Conservation (phyloP, 2,113 vertebrate species). For the Oryzias melastigma region DNA sequence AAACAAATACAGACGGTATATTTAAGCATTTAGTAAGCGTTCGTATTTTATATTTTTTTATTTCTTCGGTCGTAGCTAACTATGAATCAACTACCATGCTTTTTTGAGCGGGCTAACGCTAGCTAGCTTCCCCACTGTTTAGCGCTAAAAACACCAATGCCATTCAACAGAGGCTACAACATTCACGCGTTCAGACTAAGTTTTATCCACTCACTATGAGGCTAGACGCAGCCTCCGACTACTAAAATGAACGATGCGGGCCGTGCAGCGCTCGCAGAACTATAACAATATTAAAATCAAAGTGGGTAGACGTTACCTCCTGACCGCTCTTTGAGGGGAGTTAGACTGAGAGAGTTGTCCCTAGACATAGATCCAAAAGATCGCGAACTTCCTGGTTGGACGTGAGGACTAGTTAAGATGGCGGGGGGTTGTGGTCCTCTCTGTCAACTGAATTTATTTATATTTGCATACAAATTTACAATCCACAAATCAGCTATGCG, state of each 20-base stretch:
- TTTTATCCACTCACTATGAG: not conserved
- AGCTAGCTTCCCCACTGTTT: slow-evolving; percentile 30
- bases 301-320: slow-evolving; percentile 41
- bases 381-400: slow-evolving; percentile 46
- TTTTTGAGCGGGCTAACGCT: slow-evolving; percentile 32
- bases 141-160: slow-evolving; percentile 59
- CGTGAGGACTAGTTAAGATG: slow-evolving; percentile 56
- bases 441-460: not conserved
- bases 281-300: not conserved
- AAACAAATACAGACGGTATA: fast-evolving
- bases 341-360: slow-evolving; percentile 68
- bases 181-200: slow-evolving; percentile 13
- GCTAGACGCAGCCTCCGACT: too few relatives aligned
- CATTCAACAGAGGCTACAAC: slow-evolving; percentile 42
- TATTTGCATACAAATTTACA: too few relatives aligned
- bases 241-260: fast-evolving
- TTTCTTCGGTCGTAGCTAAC: not conserved
- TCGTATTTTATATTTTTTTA: fast-evolving
- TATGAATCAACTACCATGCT: not conserved
- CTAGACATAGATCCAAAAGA: slow-evolving; percentile 49
- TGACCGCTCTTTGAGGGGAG: slow-evolving; percentile 56
- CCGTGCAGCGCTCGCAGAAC: fast-evolving
- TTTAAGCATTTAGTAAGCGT: fast-evolving
- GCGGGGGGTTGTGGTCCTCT: slow-evolving; percentile 29
- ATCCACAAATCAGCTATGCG: too few relatives aligned